Percentiles rank a stretch among this genome's conserved stretches.
Conservation (phyloP, 2,888 invertebrate species). For the Siphlonurus alternatus region DNA sequence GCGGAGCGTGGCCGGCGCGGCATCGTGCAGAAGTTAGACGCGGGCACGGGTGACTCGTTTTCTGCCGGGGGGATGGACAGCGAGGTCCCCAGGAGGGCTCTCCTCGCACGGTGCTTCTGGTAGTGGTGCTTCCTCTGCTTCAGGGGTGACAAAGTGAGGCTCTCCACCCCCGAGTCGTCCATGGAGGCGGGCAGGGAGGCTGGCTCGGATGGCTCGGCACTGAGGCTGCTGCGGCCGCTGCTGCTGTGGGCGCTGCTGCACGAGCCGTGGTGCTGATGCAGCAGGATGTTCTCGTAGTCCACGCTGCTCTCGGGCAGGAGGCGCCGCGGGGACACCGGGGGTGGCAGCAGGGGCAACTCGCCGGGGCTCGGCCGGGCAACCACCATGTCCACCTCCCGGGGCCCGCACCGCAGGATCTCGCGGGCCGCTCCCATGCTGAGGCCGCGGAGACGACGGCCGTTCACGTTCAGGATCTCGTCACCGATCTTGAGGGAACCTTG, state of each 20-base stretch:
- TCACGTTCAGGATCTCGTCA: slow-evolving; percentile 55
- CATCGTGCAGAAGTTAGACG: slow-evolving; percentile 53
- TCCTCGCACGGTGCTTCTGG: background rate
- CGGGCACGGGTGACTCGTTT: slow-evolving; percentile 20
- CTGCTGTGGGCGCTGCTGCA: slow-evolving; percentile 6
- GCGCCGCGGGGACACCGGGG: background rate
- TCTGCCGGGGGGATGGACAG: background rate
- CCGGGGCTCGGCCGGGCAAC: slow-evolving; percentile 12
- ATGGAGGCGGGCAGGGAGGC: background rate
- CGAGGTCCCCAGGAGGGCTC: background rate
- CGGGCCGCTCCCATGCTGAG: slow-evolving; percentile 46
- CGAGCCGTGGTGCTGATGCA: background rate
- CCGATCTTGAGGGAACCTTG: slow-evolving; percentile 48
- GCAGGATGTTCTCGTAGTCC: slow-evolving; percentile 47
- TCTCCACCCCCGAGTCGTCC: background rate
- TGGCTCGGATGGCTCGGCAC: slow-evolving; percentile 1
- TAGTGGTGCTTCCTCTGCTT: background rate
- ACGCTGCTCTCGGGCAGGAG: slow-evolving; percentile 48
- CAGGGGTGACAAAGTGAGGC: slow-evolving; percentile 5
- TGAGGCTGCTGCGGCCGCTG: slow-evolving; percentile 20
- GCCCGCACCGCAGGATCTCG: slow-evolving; percentile 33
- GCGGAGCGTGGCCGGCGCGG: slow-evolving; percentile 51
- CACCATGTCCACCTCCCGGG: slow-evolving; percentile 16
- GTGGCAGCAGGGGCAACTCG: background rate
- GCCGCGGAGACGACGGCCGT: slow-evolving; percentile 48